Evolutionary conservation across 2,888 invertebrate genomes (phyloP).

Genomic region (Plusia festucae): DNA sequence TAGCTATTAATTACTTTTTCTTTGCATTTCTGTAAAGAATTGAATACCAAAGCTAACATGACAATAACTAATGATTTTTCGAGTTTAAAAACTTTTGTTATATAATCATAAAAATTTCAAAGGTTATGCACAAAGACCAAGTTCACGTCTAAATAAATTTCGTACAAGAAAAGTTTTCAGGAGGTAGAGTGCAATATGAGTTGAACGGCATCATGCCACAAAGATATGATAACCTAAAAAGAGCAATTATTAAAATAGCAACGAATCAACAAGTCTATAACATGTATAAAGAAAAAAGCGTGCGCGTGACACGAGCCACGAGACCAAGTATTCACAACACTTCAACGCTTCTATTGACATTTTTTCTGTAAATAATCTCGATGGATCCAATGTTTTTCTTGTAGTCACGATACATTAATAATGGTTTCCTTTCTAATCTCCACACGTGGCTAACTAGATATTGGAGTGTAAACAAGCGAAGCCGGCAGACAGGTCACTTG

Average conservation of each 20-base stretch:
- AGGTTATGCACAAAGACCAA: too few species aligned
- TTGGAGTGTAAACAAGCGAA: constrained; percentile 9
- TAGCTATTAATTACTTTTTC: not conserved
- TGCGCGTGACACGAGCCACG: not conserved
- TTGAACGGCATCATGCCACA: too few species aligned
- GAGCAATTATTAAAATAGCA: not conserved
- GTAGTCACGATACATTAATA: not conserved
- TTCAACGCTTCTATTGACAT: not conserved
- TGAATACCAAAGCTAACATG: too few species aligned
- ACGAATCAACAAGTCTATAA: not conserved
- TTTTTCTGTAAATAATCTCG: constrained; percentile 6
- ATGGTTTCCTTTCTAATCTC: not conserved
- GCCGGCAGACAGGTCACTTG: not conserved
- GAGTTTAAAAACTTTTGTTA: too few species aligned
- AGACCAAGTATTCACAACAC: not conserved
- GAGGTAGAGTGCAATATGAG: too few species aligned
- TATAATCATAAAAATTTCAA: too few species aligned
- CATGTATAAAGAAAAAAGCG: not conserved
- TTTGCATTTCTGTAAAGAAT: not conserved
- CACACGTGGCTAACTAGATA: constrained; percentile 15
- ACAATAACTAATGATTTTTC: too few species aligned
- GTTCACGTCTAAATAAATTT: too few species aligned
- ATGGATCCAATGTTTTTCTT: not conserved
- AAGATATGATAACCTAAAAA: too few species aligned
- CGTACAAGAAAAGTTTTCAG: too few species aligned